Base-by-base conservation (phyloP, 2,888 invertebrate species). In the Saturnia japonica region DNA sequence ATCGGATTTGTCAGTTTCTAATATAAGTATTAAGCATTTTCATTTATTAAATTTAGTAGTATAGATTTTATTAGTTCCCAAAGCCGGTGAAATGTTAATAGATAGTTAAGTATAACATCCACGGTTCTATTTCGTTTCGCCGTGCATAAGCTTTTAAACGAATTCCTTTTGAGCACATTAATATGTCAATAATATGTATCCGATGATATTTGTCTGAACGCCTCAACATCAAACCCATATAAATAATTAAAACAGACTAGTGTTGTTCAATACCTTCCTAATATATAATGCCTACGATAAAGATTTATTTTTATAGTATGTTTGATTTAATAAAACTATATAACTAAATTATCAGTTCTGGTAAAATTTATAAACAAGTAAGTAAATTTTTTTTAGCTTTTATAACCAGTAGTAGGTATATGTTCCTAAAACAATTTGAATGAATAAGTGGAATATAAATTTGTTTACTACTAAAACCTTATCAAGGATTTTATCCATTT, bases 151-250 rank as follows among this genome's bases (percentile, higher is more conserved):
- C 11, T 54, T 54, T 54, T 54, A 14, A 60, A 28, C 25, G 28
- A 60, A 60, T 60, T 60, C 57, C 57, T 25, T 60, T 14, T 25
- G 57, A 60, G 25, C 57, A 60, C 28, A 60, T 60, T 60, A 60
- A 60, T 14, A 25, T 57, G 25, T 51, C n/a, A n/a, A 25, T 19
- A 51, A 51, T 25, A 19, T 12, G 57, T 60, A 14, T 60, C 57
- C 25, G 14, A 28, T 60, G 14, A 25, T 57, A 57, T 25, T 25
- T 14, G 14, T 60, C 14, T 12, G 57, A 28, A 14, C 16, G 14
- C 57, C 28, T 54, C 22, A 22, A 60, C 6, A 25, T 60, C 28
- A 28, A 28, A 14, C 57, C 25, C 22, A n/a, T 22, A 28, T 14
- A 60, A 19, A 14, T 28, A 60, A 60, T 28, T 28, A 60, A 28